These are phyloP conservation scores for Tupaia tana DNA, from an alignment of 2,113 vertebrate genomes.

Conservation along the genomic window DNA sequence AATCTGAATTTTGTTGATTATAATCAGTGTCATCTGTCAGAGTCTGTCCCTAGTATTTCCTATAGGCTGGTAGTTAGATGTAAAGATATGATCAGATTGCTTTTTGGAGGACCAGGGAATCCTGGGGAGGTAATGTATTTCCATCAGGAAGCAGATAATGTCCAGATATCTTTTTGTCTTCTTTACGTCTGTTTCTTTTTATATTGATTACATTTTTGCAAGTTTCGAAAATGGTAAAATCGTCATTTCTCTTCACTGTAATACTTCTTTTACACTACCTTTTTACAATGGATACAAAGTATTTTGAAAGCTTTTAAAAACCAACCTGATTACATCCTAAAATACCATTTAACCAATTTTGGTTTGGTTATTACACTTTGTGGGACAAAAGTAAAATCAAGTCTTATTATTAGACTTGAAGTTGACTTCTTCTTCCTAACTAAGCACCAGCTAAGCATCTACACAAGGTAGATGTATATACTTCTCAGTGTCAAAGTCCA, in stretches of 20 bases:
- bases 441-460: not conserved
- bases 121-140: not conserved
- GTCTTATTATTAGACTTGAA: not conserved
- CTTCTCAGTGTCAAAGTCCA: not conserved
- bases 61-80: not conserved
- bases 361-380: not conserved
- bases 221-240: constrained; percentile 47
- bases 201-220: not conserved
- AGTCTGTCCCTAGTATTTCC: not conserved
- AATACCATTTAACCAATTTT: constrained; percentile 8
- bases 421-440: not conserved
- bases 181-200: not conserved
- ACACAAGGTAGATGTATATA: not conserved
- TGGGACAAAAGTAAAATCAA: not conserved
- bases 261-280: constrained; percentile 41
- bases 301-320: constrained; percentile 61
- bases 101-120: not conserved
- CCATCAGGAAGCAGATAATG: not conserved
- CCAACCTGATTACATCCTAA: not conserved
- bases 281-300: constrained; percentile 40
- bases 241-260: not conserved
- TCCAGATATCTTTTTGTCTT: not conserved
- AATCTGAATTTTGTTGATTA: not conserved
- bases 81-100: not conserved
- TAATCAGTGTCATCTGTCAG: not conserved